Base-by-base conservation (phyloP, 2,888 invertebrate genomes). In the Troilus luridus region DNA sequence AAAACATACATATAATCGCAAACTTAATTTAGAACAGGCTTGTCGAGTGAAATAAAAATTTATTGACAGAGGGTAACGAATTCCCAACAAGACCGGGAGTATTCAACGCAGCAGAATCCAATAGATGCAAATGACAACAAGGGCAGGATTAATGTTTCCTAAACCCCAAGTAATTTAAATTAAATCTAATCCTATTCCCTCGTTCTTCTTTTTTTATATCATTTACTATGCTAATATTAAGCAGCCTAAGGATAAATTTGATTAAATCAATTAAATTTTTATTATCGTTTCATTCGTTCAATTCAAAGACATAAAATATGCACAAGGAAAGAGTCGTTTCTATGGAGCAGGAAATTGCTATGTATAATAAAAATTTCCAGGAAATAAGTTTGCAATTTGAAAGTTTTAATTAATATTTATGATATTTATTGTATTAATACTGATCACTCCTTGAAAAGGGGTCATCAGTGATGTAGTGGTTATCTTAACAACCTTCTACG, bases 81-180 rank as follows among this genome's bases (percentile, higher is more conserved):
- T 77, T 77, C 72, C 72, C 17, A 77, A 77, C 72, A 77, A 41
- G 72, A 24, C 27, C 14, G 59, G 24, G n/a, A 7, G 62, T 21
- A 62, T 62, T 62, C 24, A 67, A 67, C 64, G 64, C 24, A 67
- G 11, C 64, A 67, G 27, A 41, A 77, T 41, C 72, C 72, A 41
- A 77, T 77, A 77, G 41, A 77, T 77, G 72, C 72, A 77, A 77
- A 77, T 77, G 72, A 77, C 72, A 41, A 77, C 72, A 77, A 77
- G 72, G 17, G 27, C 72, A 77, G 72, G 72, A 77, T 77, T 77
- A 77, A 77, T 77, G 72, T 41, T 41, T 41, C 17, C 72, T 67
- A 41, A 77, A 77, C 41, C 72, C 72, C 27, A 41, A 77, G 27
- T 77, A 77, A 77, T 77, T 77, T 77, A 77, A 77, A 77, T 77